phyloP scores from a whole-genome alignment of 1,140 invertebrate species.

The Drosophila erecta region DNA sequence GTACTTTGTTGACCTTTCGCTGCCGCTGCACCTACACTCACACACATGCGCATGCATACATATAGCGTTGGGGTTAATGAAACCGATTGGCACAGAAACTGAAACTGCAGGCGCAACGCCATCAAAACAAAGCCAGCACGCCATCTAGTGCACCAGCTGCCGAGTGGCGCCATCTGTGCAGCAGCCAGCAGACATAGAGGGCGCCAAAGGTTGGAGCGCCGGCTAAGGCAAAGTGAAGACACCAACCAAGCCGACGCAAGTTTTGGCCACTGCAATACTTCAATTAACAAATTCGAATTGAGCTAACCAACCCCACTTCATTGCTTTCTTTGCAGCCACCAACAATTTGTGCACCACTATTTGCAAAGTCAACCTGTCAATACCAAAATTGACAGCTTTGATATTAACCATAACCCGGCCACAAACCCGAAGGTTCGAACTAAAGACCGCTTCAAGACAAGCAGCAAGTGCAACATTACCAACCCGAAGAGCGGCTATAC shows the following conservation, averaged over 20 bases:
- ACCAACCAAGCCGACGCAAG: background rate
- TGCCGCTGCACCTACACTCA: constrained; percentile 17
- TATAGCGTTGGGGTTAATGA: constrained; percentile 78
- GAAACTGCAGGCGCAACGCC: constrained; percentile 32
- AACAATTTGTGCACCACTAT: constrained; percentile 33
- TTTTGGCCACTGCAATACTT: background rate
- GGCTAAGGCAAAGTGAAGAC: background rate
- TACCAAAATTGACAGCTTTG: constrained; percentile 57
- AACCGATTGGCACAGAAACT: constrained; percentile 84
- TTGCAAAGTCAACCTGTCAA: constrained; percentile 52
- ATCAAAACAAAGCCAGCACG: constrained; percentile 1
- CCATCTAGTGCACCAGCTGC: background rate
- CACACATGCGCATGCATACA: background rate
- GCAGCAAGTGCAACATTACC: constrained; percentile 4
- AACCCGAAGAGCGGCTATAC: constrained; percentile 8
- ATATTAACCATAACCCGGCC: constrained; percentile 30
- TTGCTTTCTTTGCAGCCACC: constrained; percentile 47
- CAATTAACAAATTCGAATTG: background rate
- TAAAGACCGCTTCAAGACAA: constrained; percentile 55
- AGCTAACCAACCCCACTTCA: background rate
- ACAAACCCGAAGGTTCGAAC: constrained; percentile 50
- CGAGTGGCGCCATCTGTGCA: background rate
- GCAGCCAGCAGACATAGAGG: background rate
- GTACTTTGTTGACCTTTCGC: constrained; percentile 74
- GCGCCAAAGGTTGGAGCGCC: background rate